Percentiles rank a stretch among this genome's conserved stretches.
Conservation (phyloP, 2,888 invertebrate species). For the Oscheius myriophilus region DNA sequence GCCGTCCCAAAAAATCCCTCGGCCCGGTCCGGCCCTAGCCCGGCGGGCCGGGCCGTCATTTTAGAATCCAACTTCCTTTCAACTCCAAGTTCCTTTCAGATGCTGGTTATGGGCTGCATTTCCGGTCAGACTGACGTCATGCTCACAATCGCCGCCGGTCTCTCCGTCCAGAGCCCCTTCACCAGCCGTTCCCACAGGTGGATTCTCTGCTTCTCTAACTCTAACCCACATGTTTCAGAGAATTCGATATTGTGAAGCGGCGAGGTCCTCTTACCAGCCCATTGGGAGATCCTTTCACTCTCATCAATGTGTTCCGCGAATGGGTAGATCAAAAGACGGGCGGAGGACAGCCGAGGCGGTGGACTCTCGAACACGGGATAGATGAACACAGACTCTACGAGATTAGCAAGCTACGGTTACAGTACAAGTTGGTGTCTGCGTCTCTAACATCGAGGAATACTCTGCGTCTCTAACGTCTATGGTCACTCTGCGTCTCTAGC, state of each 20-base stretch:
- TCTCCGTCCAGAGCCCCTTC: conserved; percentile 92
- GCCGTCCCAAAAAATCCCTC: no score
- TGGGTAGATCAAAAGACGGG: conserved; percentile 71
- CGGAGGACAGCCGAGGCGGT: conserved; percentile 75
- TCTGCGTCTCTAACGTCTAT: no score
- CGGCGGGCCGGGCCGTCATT: no score
- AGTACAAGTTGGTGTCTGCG: conserved; percentile 72
- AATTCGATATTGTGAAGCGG: conserved; percentile 54
- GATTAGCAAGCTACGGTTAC: conserved; percentile 88
- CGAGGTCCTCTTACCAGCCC: conserved; percentile 82
- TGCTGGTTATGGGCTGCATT: conserved; percentile 64
- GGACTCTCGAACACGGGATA: conserved; percentile 88
- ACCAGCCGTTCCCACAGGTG: conserved; percentile 85
- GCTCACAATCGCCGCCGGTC: conserved; percentile 86
- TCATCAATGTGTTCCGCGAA: conserved; percentile 78
- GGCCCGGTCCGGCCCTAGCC: no score
- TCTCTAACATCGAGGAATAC: neutral
- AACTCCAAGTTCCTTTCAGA: conserved; percentile 32
- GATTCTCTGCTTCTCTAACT: neutral
- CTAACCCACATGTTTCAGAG: conserved; percentile 23
- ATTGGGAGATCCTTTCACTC: conserved; percentile 92
- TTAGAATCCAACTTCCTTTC: neutral
- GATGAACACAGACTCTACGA: conserved; percentile 98
- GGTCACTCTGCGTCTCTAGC: no score
- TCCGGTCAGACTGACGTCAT: conserved; percentile 75